A percentile compares a stretch with the other conserved stretches of the same genome.
phyloP scores from a whole-genome alignment of 2,113 vertebrate species.

The Smithornis capensis region DNA sequence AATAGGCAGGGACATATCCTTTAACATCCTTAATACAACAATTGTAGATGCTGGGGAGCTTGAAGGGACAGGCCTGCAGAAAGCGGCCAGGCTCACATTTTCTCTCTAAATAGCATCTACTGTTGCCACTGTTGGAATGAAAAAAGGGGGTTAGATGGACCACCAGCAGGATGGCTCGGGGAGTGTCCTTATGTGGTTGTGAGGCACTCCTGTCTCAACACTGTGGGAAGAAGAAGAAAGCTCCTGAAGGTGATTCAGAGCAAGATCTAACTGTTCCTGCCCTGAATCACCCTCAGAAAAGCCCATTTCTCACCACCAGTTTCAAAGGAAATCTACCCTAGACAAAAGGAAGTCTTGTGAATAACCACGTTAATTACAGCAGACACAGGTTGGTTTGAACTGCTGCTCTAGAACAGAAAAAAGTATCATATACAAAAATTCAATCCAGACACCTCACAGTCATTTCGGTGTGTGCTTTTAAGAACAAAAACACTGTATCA shows the following conservation, averaged over 20 bases:
- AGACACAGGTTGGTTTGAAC: constrained; percentile 18
- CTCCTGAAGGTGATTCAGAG: constrained; percentile 43
- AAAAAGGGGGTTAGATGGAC: neutral
- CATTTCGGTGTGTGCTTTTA: constrained; percentile 13
- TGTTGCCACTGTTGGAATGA: neutral
- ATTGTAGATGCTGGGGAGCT: neutral
- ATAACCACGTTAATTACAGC: constrained; percentile 16
- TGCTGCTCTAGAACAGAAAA: neutral
- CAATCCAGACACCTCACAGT: neutral
- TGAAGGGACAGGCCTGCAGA: neutral
- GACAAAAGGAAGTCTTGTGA: constrained; percentile 17
- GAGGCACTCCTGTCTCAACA: neutral
- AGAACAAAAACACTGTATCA: constrained; percentile 1
- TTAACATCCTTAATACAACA: constrained; percentile 34
- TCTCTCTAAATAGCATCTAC: neutral
- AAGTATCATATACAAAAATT: neutral
- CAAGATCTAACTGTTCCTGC: constrained; percentile 6
- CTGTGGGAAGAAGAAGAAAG: neutral
- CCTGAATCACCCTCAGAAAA: constrained; percentile 36
- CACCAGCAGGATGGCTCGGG: neutral
- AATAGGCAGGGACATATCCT: constrained; percentile 17
- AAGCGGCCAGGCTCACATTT: neutral
- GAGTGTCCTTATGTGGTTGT: neutral
- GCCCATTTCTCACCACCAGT: neutral
- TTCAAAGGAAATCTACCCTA: constrained; percentile 3